Evolutionary conservation across 35 echinoderm and acorn worm genomes (phyloP).

Genomic region (Ptychodera flava): DNA sequence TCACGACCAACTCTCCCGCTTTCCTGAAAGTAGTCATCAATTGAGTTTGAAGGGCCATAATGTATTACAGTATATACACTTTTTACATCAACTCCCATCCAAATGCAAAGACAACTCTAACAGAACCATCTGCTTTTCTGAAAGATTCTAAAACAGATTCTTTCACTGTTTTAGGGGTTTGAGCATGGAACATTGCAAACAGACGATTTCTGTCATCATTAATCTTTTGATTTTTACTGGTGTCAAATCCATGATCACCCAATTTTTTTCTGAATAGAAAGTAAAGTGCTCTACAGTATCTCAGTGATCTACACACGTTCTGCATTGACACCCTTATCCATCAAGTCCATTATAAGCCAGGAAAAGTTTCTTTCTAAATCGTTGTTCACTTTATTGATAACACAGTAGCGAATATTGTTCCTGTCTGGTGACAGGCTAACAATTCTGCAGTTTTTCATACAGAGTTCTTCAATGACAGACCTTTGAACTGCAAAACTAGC

Average conservation of each 20-base stretch:
- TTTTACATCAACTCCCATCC: neutral
- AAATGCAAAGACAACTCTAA: neutral
- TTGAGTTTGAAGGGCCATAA: neutral
- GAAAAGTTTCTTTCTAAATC: neutral
- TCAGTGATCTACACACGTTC: neutral
- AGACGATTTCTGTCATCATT: neutral
- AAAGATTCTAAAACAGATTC: neutral
- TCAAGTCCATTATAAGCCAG: neutral
- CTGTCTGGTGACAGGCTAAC: conserved; percentile 5
- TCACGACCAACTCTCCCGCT: neutral
- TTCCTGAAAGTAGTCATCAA: neutral
- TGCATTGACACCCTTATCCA: neutral
- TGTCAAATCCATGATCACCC: neutral
- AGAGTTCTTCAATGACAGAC: neutral
- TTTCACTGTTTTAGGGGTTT: neutral
- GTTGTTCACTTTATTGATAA: neutral
- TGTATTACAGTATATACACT: neutral
- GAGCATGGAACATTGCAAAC: neutral
- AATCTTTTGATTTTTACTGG: neutral
- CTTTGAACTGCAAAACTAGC: neutral
- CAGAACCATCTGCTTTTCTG: neutral
- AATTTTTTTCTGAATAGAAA: neutral
- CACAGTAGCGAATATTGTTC: neutral
- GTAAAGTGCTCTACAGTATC: conserved; percentile 15
- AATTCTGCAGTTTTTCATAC: neutral